These are phyloP conservation scores for Drosophila bifasciata DNA, from an alignment of 1,140 invertebrate genomes.

Conservation along the genomic window DNA sequence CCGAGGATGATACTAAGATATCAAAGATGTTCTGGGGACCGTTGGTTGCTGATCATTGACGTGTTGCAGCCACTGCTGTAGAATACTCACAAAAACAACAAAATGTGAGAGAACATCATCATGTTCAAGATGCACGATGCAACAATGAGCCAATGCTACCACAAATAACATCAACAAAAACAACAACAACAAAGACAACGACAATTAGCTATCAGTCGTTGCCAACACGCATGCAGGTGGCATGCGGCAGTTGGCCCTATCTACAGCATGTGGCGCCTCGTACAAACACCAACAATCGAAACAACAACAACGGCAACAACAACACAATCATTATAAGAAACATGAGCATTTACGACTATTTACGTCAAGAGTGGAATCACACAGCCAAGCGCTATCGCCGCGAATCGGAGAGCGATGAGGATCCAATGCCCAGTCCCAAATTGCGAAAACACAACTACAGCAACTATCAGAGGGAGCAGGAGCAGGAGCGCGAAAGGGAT, in stretches of 20 bases:
- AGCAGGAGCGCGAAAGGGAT: conserved; percentile 4
- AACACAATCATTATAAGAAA: conserved; percentile 60
- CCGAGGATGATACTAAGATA: conserved; percentile 89
- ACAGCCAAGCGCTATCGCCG: conserved; percentile 51
- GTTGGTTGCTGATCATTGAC: conserved; percentile 84
- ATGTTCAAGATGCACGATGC: conserved; percentile 12
- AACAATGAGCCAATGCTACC: conserved; percentile 65
- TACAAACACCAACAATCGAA: conserved; percentile 35
- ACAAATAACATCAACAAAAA: conserved; percentile 27
- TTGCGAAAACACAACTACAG: conserved; percentile 58
- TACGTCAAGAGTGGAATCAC: conserved; percentile 48
- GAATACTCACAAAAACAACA: conserved; percentile 46
- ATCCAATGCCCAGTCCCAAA: conserved; percentile 32
- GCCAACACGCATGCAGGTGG: conserved; percentile 64
- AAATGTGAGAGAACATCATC: conserved; percentile 29
- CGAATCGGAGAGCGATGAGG: conserved; percentile 21
- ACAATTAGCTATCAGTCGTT: conserved; percentile 22
- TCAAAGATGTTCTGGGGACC: conserved; percentile 95
- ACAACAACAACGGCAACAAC: conserved; percentile 21
- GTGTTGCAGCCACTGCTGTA: conserved; percentile 77
- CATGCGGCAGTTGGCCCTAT: conserved; percentile 68
- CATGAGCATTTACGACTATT: conserved; percentile 73
- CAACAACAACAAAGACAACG: conserved; percentile 19
- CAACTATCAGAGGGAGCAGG: conserved; percentile 33
- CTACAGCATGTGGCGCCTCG: conserved; percentile 75